Percentiles rank a stretch among this genome's conserved stretches.
Evolutionary conservation across 2,888 invertebrate genomes (phyloP).

Genomic region (Epinotia nisella): DNA sequence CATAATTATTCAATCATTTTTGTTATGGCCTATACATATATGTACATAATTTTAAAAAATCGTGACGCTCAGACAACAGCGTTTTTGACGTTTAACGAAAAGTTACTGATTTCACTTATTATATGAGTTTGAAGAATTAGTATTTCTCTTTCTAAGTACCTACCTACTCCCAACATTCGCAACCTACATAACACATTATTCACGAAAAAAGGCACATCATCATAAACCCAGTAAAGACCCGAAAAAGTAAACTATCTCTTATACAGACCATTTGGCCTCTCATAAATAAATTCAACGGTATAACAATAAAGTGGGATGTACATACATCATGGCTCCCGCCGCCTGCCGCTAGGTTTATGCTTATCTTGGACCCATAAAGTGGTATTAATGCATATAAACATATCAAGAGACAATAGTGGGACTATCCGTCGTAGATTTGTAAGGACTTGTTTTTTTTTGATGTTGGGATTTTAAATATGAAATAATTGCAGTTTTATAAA

Average conservation of each 20-base stretch:
- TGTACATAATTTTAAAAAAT: no score
- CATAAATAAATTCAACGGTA: slow-evolving; percentile 69
- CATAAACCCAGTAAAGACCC: slow-evolving; percentile 48
- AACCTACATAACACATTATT: slow-evolving; percentile 13
- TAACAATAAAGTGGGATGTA: slow-evolving; percentile 73
- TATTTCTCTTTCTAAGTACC: not conserved
- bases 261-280: slow-evolving; percentile 58
- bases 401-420: slow-evolving; percentile 63
- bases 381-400: slow-evolving; percentile 80
- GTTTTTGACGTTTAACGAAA: no score
- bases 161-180: not conserved
- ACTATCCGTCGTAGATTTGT: slow-evolving; percentile 52
- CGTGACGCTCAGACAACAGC: no score
- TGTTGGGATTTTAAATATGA: not conserved
- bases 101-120: no score
- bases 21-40: no score
- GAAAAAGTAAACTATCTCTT: slow-evolving; percentile 54
- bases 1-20: no score
- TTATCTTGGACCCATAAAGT: slow-evolving; percentile 75
- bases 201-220: slow-evolving; percentile 27
- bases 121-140: not conserved
- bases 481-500: no score
- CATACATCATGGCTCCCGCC: slow-evolving; percentile 62
- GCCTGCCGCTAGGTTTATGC: slow-evolving; percentile 71
- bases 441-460: not conserved